A percentile compares a stretch with the other conserved stretches of the same genome.
phyloP scores from a whole-genome alignment of 2,888 invertebrate genomes.

The Melipona bicolor region DNA sequence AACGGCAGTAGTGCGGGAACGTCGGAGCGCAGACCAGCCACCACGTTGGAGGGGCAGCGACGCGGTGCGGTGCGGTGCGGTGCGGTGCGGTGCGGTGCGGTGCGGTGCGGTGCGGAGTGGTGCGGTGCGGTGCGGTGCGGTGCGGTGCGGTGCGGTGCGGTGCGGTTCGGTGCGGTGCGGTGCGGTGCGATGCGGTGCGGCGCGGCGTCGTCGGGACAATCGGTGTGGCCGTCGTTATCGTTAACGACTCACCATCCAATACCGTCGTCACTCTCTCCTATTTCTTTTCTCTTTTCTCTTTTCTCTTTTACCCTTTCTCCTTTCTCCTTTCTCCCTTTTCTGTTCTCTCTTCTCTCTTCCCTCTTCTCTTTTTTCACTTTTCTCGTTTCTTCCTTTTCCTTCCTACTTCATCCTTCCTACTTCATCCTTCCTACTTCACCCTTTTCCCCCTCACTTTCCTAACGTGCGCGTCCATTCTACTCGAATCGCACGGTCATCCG shows the following conservation, averaged over 20 bases:
- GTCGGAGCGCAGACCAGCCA: conserved; percentile 37
- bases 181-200: conserved; percentile 60
- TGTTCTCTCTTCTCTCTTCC: too few species aligned
- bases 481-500: conserved; percentile 18
- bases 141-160: too few species aligned
- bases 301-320: too few species aligned
- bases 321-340: too few species aligned
- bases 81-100: too few species aligned
- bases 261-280: conserved; percentile 69
- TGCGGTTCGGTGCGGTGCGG: conserved; percentile 62
- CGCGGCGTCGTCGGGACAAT: conserved; percentile 78
- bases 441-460: conserved; percentile 14
- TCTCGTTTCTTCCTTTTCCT: too few species aligned
- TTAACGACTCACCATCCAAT: conserved; percentile 80
- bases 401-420: not conserved
- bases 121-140: conserved; percentile 65
- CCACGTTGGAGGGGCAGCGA: too few species aligned
- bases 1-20: conserved; percentile 45
- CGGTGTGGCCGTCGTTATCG: conserved; percentile 81
- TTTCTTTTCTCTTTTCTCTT: conserved; percentile 3
- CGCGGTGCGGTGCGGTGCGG: too few species aligned
- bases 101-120: conserved; percentile 62
- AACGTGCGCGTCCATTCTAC: not conserved
- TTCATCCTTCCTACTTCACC: not conserved
- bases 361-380: too few species aligned